Evolutionary conservation across 2,888 invertebrate genomes (phyloP).

Genomic region (Gryllus longicercus): DNA sequence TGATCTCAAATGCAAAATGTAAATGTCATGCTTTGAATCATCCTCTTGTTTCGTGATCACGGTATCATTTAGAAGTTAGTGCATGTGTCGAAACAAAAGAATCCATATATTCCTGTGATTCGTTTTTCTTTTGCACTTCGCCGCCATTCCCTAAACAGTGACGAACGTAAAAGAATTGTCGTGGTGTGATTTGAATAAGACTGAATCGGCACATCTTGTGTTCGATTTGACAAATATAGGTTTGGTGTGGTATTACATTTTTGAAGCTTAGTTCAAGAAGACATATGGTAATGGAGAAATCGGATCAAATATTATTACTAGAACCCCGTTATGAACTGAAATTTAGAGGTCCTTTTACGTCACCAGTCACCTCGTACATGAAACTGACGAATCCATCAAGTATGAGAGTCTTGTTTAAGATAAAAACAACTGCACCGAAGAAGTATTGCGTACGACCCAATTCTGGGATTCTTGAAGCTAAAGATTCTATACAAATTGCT

Average conservation of each 20-base stretch:
- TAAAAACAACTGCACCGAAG: constrained; percentile 99
- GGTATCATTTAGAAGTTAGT: background rate
- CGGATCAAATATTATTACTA: constrained; percentile 78
- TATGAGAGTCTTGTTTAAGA: constrained; percentile 90
- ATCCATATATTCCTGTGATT: background rate
- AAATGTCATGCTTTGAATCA: background rate
- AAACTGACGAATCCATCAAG: constrained; percentile 82
- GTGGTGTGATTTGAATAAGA: background rate
- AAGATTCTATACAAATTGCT: constrained; percentile 77
- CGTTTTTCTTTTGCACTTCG: background rate
- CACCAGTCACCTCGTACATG: constrained; percentile 83
- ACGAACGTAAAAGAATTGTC: background rate
- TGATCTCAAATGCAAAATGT: no score
- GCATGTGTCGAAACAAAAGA: background rate
- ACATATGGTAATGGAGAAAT: constrained; percentile 56
- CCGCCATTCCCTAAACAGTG: no score
- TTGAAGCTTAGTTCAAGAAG: no score
- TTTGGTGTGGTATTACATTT: no score
- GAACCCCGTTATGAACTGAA: constrained; percentile 84
- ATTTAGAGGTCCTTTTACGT: constrained; percentile 86
- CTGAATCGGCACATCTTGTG: background rate
- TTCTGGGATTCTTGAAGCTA: constrained; percentile 80
- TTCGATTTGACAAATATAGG: no score
- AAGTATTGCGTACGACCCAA: constrained; percentile 99
- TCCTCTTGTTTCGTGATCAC: background rate